Percentiles rank a stretch among this genome's conserved stretches.
phyloP scores from a whole-genome alignment of 2,113 vertebrate species.

The Chrysochloris asiatica region DNA sequence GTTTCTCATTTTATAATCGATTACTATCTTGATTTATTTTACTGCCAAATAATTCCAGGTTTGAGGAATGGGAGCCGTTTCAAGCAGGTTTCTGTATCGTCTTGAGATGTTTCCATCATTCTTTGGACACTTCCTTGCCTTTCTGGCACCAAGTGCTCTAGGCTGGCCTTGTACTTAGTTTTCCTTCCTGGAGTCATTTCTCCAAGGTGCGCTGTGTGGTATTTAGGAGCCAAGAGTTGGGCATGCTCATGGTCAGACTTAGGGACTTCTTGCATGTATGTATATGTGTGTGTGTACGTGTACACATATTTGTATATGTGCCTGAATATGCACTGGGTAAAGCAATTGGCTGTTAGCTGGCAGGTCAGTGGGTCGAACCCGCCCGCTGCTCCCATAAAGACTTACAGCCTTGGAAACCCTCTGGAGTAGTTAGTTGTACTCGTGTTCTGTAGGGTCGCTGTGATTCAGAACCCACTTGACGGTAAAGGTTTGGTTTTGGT shows the following conservation, averaged over 20 bases:
- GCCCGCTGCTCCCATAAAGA: too few relatives aligned
- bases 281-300: neutral
- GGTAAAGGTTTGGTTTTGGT: too few relatives aligned
- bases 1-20: too few relatives aligned
- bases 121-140: neutral
- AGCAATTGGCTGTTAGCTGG: too few relatives aligned
- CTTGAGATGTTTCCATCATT: fast-evolving
- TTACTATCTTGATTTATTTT: fast-evolving
- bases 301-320: too few relatives aligned
- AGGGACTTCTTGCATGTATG: neutral
- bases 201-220: fast-evolving
- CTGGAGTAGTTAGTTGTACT: too few relatives aligned
- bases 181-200: neutral
- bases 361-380: too few relatives aligned
- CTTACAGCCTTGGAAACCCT: too few relatives aligned
- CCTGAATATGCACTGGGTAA: too few relatives aligned
- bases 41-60: neutral
- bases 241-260: neutral
- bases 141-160: neutral
- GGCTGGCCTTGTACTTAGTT: neutral
- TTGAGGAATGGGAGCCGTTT: neutral
- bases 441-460: too few relatives aligned
- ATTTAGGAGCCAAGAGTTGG: neutral
- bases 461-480: too few relatives aligned
- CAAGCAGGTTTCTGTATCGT: neutral